Evolutionary conservation across 2,888 invertebrate genomes (phyloP).

Genomic region (Didymodactylos carnosus): DNA sequence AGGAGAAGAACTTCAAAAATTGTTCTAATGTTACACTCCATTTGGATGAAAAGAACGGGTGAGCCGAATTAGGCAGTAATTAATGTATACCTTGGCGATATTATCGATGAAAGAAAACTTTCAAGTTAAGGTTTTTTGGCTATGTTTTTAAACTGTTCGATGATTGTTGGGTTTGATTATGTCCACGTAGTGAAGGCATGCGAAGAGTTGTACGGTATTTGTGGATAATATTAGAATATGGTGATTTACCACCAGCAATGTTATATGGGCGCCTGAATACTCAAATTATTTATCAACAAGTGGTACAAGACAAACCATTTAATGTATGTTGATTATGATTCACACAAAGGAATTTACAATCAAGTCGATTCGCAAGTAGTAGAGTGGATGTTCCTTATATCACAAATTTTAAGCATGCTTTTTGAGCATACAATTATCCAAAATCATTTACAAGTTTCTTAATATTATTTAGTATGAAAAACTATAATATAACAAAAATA

Average conservation of each 20-base stretch:
- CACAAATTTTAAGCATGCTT: not conserved
- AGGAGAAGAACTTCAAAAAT: no score
- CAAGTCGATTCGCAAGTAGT: not conserved
- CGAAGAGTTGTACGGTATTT: not conserved
- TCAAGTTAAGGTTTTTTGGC: not conserved
- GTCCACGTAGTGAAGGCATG: not conserved
- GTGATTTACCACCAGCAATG: not conserved
- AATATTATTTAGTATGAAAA: not conserved
- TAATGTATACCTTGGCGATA: not conserved
- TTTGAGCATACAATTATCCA: not conserved
- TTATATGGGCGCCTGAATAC: not conserved
- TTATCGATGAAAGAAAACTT: not conserved
- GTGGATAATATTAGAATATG: not conserved
- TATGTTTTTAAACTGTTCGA: not conserved
- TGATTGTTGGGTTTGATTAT: not conserved
- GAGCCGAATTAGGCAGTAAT: no score
- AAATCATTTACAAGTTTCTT: not conserved
- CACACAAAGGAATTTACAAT: not conserved
- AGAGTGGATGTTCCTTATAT: not conserved
- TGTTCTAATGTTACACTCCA: no score
- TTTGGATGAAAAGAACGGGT: no score
- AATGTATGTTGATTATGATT: not conserved
- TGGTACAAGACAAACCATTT: not conserved
- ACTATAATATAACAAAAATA: not conserved
- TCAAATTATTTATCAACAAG: not conserved